phyloP scores from a whole-genome alignment of 1,140 invertebrate species.

The Gryon sp. region DNA sequence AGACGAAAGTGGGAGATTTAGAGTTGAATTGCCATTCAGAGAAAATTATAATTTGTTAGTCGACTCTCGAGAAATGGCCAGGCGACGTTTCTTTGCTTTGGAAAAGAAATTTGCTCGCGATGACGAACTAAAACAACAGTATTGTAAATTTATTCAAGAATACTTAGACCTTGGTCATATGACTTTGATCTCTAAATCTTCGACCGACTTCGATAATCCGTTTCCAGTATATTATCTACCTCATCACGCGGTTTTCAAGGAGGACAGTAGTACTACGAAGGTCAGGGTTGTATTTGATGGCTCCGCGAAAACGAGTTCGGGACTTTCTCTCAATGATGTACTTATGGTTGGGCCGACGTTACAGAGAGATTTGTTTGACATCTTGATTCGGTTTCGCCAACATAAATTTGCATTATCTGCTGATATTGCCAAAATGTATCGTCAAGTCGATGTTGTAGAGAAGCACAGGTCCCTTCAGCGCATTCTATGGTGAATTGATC shows the following conservation, averaged over 20 bases:
- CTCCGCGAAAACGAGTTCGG: conserved; percentile 56
- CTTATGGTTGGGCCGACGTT: conserved; percentile 9
- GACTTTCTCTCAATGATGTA: conserved; percentile 45
- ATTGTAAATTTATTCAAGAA: conserved; percentile 70
- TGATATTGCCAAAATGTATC: conserved; percentile 31
- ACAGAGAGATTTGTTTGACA: conserved; percentile 10
- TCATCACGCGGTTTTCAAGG: conserved; percentile 8
- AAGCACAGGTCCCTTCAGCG: background rate
- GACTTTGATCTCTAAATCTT: conserved; percentile 4
- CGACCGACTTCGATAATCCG: background rate
- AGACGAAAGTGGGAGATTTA: conserved; percentile 5
- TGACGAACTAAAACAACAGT: conserved; percentile 62
- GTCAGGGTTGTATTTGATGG: conserved; percentile 74
- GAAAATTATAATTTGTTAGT: conserved; percentile 33
- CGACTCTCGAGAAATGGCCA: conserved; percentile 44
- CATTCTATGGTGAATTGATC: conserved; percentile 18
- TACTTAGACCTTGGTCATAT: conserved; percentile 73
- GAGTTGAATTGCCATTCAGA: conserved; percentile 15
- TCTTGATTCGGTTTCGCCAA: background rate
- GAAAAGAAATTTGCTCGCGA: conserved; percentile 39
- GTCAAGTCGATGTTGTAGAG: background rate
- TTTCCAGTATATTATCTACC: background rate
- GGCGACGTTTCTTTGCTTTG: conserved; percentile 44
- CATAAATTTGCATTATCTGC: conserved; percentile 15
- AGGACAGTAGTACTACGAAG: conserved; percentile 63